Evolutionary conservation across 2,113 vertebrate species (phyloP).

Genomic region (Takifugu bimaculatus): DNA sequence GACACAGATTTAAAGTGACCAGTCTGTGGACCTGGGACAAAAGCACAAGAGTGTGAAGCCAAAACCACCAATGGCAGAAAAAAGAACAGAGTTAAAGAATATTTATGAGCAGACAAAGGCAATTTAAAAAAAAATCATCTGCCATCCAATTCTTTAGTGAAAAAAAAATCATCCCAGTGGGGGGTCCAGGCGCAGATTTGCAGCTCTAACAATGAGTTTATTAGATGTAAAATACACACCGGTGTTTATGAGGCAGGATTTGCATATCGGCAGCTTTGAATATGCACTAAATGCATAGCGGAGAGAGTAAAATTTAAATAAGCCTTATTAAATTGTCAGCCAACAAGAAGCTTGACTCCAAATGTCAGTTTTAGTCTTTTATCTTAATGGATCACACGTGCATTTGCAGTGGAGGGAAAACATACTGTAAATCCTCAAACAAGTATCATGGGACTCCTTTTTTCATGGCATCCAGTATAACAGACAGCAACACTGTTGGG

Average conservation of each 20-base stretch:
- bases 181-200: too few species aligned
- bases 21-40: conserved; percentile 52
- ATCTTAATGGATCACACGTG: conserved; percentile 22
- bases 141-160: not conserved
- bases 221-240: not conserved
- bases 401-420: conserved; percentile 12
- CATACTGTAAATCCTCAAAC: conserved; percentile 26
- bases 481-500: conserved; percentile 22
- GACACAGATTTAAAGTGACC: conserved; percentile 74
- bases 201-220: too few species aligned
- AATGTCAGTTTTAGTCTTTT: conserved; percentile 18
- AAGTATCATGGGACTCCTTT: conserved; percentile 29
- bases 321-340: conserved; percentile 12
- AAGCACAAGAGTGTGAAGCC: conserved; percentile 12
- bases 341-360: conserved; percentile 14
- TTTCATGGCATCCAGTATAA: conserved; percentile 19
- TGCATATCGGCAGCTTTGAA: not conserved
- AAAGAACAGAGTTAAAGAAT: not conserved
- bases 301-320: not conserved
- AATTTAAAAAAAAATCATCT: too few species aligned
- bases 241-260: not conserved
- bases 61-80: conserved; percentile 1
- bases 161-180: not conserved
- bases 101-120: too few species aligned
- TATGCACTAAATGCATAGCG: not conserved